phyloP scores from a whole-genome alignment of 1,140 invertebrate species.

The Orchesella cincta region DNA sequence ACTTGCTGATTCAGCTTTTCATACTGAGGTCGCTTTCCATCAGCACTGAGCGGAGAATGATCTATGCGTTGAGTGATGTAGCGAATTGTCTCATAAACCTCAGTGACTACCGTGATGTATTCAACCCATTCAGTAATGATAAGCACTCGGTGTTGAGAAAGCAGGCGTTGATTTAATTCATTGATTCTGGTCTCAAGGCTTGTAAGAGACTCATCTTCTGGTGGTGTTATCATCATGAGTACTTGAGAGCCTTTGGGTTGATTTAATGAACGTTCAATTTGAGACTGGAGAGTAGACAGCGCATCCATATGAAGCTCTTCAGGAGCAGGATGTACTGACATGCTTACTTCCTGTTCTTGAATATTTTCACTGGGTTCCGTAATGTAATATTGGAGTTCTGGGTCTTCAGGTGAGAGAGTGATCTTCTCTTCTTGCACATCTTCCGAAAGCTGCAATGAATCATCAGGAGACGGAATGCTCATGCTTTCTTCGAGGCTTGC shows the following conservation, averaged over 20 bases:
- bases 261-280: neutral
- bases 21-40: constrained; percentile 12
- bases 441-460: too few species aligned
- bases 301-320: constrained; percentile 19
- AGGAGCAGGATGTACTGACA: neutral
- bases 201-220: neutral
- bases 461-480: too few species aligned
- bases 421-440: neutral
- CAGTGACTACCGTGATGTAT: neutral
- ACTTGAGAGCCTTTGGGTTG: constrained; percentile 8
- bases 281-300: neutral
- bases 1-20: neutral
- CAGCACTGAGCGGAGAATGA: constrained; percentile 1
- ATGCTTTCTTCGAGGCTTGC: neutral
- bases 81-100: neutral
- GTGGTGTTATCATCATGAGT: neutral
- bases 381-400: neutral
- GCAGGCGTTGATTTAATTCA: neutral
- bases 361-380: neutral
- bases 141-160: neutral
- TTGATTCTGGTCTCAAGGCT: neutral
- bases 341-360: neutral
- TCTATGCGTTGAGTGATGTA: neutral
- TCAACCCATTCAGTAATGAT: constrained; percentile 14
- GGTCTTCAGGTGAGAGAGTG: neutral